phyloP scores from a whole-genome alignment of 2,888 invertebrate species.

The Drosophila buzzatii region DNA sequence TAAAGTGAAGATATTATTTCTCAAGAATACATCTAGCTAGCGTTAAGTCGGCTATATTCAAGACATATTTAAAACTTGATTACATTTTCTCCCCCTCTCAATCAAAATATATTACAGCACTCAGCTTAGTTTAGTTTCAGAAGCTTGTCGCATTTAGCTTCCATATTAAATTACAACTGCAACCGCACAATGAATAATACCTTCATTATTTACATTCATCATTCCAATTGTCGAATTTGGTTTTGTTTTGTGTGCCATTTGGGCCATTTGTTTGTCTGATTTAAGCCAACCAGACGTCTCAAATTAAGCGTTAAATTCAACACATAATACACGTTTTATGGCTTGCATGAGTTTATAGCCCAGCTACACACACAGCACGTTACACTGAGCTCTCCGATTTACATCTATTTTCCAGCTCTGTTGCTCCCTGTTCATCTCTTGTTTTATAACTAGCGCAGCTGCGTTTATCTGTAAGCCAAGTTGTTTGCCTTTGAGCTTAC shows the following conservation, averaged over 20 bases:
- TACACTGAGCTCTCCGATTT: neutral
- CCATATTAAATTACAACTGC: neutral
- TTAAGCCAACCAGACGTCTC: slow-evolving; percentile 34
- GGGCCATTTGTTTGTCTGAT: slow-evolving; percentile 39
- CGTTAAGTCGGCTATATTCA: neutral
- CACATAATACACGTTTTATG: slow-evolving; percentile 74
- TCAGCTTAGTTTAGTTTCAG: neutral
- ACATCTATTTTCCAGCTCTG: slow-evolving; percentile 1
- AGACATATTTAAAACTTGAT: neutral
- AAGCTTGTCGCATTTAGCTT: neutral
- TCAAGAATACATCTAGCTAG: neutral
- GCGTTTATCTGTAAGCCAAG: slow-evolving; percentile 41
- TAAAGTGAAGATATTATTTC: neutral
- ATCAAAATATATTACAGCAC: neutral
- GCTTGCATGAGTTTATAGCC: slow-evolving; percentile 56
- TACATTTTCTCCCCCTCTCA: neutral
- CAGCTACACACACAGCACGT: slow-evolving; percentile 12
- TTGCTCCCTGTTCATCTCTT: neutral
- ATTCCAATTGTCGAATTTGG: slow-evolving; percentile 5
- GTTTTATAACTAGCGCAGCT: slow-evolving; percentile 12
- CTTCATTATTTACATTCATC: slow-evolving; percentile 13
- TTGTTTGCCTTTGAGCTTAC: slow-evolving; percentile 73
- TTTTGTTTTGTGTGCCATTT: slow-evolving; percentile 17
- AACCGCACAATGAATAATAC: slow-evolving; percentile 2
- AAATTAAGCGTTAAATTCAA: slow-evolving; percentile 72